Base-by-base conservation (phyloP, 1,140 invertebrate species). In the Zaprionus davidi region DNA sequence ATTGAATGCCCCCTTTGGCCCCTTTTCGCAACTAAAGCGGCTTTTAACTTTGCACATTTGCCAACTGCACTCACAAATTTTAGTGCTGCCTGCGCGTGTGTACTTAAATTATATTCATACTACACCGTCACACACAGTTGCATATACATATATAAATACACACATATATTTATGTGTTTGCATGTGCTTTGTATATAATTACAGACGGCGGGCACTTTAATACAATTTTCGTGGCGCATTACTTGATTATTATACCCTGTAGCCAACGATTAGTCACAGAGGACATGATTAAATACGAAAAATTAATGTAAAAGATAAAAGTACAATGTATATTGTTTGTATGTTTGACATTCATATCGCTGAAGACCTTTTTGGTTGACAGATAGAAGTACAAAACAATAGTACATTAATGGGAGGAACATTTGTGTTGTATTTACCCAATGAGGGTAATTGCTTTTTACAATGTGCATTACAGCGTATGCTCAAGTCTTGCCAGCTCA, bases 61-160 rank as follows among this genome's bases (percentile, higher is more conserved):
- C 70, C 53, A 69, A 69, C 62, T 74, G 66, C 66, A 74, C 70
- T 84, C 66, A 71, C 60, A 24, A 80, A 60, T 79, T 84, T 68
- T 77, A 57, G 51, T 79, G 53, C 22, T 17, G 28, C 20, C 51
- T 69, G 46, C 46, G 46, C 36, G 58, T 57, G 71, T 63, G 71
- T 63, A 70, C 66, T 70, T 62, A 68, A 60, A 73, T 73, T 44
- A 56, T 60, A 34, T 53, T 67, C 36, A 55, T 60, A 67, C 12
- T 24, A n/a, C 26, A 67, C 44, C 34, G n/a, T 55, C 46, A 34
- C 13, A 7, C 13, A 66, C 28, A 68, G 22, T 44, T 36, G 36
- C 34, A 67, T 53, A 36, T 26, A 73, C 11, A 67, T 58, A 66
- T 26, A 65, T 22, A 53, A 13, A 65, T 36, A 36, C 17, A 59